Evolutionary conservation across 2,113 vertebrate species (phyloP).

Genomic region (Dinomys branickii): DNA sequence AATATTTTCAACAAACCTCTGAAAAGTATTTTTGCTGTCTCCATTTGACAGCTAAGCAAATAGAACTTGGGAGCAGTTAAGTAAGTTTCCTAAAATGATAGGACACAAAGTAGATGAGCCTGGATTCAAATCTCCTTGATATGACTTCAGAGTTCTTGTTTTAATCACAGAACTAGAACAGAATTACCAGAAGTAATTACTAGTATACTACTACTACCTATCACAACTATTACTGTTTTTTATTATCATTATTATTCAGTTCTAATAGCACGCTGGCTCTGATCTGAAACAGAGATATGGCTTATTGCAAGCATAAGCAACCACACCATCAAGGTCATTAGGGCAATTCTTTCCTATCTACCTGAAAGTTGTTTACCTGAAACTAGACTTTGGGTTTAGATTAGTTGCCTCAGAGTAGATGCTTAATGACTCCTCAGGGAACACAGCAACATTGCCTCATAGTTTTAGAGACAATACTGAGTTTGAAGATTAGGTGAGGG

Average conservation of each 20-base stretch:
- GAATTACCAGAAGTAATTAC: no score
- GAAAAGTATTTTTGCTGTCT: neutral
- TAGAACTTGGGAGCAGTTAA: neutral
- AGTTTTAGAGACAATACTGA: neutral
- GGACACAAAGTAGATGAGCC: no score
- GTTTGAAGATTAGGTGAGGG: conserved; percentile 30
- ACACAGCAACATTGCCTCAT: neutral
- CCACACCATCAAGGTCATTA: neutral
- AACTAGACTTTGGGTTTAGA: conserved; percentile 29
- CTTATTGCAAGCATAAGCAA: conserved; percentile 3
- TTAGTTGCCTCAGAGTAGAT: neutral
- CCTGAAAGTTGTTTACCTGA: conserved; percentile 52
- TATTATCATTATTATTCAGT: neutral
- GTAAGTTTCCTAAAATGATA: neutral
- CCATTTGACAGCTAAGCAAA: neutral
- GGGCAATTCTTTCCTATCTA: neutral
- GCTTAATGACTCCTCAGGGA: neutral
- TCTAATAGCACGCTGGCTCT: neutral
- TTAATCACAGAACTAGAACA: neutral
- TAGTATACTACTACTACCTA: neutral
- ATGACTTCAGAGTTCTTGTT: neutral
- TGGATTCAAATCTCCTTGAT: neutral
- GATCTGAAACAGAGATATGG: neutral
- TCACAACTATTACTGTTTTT: neutral
- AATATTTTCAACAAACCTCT: neutral